Percentiles rank a stretch among this genome's conserved stretches.
Evolutionary conservation across 2,113 vertebrate genomes (phyloP).

Genomic region (Ginglymostoma cirratum): DNA sequence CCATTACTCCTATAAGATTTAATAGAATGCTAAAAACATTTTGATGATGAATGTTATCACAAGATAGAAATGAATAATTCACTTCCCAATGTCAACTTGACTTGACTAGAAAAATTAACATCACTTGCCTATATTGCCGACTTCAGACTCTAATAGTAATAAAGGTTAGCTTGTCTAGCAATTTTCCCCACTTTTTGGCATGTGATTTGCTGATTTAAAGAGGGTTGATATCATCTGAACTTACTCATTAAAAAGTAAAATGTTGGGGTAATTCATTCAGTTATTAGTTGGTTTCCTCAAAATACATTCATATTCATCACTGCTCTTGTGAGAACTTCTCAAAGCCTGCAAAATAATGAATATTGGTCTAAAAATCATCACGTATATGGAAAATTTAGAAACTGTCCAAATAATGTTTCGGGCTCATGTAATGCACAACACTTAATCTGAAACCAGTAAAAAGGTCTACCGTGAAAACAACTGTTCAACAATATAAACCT

Average conservation of each 20-base stretch:
- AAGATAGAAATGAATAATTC: conserved; percentile 25
- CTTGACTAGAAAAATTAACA: not conserved
- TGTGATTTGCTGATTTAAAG: not conserved
- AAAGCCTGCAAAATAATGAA: not conserved
- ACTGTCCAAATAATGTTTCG: not conserved
- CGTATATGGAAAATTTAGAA: not conserved
- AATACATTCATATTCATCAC: not conserved
- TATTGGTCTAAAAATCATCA: not conserved
- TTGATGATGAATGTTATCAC: not conserved
- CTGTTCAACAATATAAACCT: not conserved
- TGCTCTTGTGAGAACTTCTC: not conserved
- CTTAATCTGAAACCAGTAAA: not conserved
- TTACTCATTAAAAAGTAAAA: not conserved
- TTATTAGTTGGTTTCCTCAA: not conserved
- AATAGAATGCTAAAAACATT: not conserved
- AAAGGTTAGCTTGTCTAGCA: not conserved
- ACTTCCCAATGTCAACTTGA: not conserved
- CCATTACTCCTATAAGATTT: not conserved
- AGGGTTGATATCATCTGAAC: not conserved
- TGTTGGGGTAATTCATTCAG: not conserved
- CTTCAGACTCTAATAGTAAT: not conserved
- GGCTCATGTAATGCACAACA: not conserved
- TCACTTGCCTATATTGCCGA: not conserved
- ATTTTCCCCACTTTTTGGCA: not conserved
- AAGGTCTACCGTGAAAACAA: not conserved